Conservation (phyloP, 2,113 vertebrate species). For the Melanostigma gelatinosum region DNA sequence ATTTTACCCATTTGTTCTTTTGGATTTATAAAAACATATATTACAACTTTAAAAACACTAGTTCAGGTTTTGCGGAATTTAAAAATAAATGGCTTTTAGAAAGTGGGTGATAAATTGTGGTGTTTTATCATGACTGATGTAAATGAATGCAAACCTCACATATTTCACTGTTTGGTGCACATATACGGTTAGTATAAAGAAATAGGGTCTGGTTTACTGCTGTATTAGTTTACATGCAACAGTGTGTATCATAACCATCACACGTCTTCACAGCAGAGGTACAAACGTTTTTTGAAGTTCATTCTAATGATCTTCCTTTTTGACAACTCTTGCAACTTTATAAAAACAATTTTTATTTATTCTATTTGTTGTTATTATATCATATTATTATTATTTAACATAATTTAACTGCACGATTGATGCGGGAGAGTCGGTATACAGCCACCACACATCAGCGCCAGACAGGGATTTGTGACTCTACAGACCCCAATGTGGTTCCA, state of each 20-base stretch:
- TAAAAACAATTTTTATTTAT: not conserved
- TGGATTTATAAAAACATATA: slow-evolving; percentile 36
- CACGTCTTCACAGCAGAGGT: not conserved
- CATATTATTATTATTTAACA: not conserved
- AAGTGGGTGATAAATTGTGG: slow-evolving; percentile 39
- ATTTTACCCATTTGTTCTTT: slow-evolving; percentile 37
- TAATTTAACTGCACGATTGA: not conserved
- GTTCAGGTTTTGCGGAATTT: slow-evolving; percentile 63
- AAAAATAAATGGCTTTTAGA: slow-evolving; percentile 82
- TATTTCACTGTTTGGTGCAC: not conserved
- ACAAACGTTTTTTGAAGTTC: not conserved
- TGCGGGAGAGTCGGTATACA: too few relatives aligned
- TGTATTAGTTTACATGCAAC: not conserved
- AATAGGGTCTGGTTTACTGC: too few relatives aligned
- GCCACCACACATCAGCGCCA: not conserved
- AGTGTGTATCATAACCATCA: not conserved
- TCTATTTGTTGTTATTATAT: not conserved
- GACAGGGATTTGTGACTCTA: not conserved
- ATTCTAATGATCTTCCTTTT: not conserved
- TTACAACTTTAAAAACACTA: slow-evolving; percentile 47
- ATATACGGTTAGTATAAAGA: too few relatives aligned
- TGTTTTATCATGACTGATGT: slow-evolving; percentile 10
- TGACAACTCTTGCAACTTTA: not conserved
- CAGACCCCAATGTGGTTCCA: not conserved
- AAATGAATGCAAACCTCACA: not conserved